Base-by-base conservation (phyloP, 1,140 invertebrate genomes). In the Periplaneta americana region DNA sequence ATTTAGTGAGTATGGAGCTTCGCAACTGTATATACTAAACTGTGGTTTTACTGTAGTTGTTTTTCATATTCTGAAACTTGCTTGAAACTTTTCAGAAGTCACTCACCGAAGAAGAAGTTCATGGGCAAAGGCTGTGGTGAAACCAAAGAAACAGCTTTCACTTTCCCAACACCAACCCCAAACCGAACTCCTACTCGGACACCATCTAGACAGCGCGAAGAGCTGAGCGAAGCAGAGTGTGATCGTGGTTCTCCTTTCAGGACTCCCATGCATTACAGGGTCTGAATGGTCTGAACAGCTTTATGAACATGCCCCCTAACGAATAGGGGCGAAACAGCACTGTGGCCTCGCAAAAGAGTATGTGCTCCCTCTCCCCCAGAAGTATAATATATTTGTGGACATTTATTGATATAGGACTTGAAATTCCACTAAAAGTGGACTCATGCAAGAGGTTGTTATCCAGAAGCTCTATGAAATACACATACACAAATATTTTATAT, bases 91-190 rank as follows among this genome's bases (percentile, higher is more conserved):
- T 82, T 66, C 57, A 82, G 81, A 74, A 80, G 35, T 28, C 78
- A 82, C n/a, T 82, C 82, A 31, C 79, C 82, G 28, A 80, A 78
- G 82, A 82, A 80, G 75, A 82, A 82, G 31, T 79, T 77, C n/a
- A 28, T 74, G 8, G 75, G 57, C 32, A 34, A 36, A 37, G 34
- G 15, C n/a, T 31, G 35, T 31, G 22, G 39, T 34, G 76, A 34
- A 48, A 82, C 82, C 18, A 80, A 82, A 33, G 82, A 82, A 74
- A 82, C 82, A 18, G 74, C 82, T 17, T 82, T 82, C 74, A 82
- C 36, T 80, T 82, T 79, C 34, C 75, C 81, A 34, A 74, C 34
- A 32, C 31, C 78, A 37, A 48, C 48, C 48, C 76, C 79, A 82
- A 33, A 79, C 28, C 48, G 28, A 8, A 66, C 48, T n/a, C 48